Evolutionary conservation across 2,113 vertebrate species (phyloP).

Genomic region (Pterocles orientalis): DNA sequence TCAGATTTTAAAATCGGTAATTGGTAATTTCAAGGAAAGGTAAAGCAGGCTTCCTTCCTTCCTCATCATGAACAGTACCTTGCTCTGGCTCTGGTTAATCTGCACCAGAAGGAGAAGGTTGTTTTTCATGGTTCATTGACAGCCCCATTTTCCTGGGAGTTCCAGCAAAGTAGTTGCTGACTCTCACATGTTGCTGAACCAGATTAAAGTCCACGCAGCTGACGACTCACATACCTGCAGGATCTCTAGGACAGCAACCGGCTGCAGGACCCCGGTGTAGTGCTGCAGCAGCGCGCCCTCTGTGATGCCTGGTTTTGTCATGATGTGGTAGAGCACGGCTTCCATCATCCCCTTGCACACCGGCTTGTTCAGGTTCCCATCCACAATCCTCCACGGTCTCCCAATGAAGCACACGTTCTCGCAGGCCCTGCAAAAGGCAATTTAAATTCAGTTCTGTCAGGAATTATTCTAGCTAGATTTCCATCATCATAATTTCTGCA

Average conservation of each 20-base stretch:
- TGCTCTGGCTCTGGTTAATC: background rate
- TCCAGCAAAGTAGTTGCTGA: background rate
- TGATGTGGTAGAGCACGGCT: slow-evolving; percentile 87
- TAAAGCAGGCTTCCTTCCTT: background rate
- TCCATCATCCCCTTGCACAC: slow-evolving; percentile 98
- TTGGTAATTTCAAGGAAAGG: background rate
- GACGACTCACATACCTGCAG: slow-evolving; percentile 79
- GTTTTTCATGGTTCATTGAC: background rate
- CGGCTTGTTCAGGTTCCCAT: slow-evolving; percentile 85
- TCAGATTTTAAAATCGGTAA: background rate
- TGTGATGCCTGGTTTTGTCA: slow-evolving; percentile 85
- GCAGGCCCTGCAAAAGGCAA: slow-evolving; percentile 29
- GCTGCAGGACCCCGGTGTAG: slow-evolving; percentile 88
- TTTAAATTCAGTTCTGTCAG: background rate
- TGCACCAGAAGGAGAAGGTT: background rate
- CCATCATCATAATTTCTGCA: background rate
- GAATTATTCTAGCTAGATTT: background rate
- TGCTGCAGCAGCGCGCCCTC: slow-evolving; percentile 82
- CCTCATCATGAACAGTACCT: accelerated
- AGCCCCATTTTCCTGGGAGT: background rate
- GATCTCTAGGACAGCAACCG: slow-evolving; percentile 84
- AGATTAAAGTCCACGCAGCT: background rate
- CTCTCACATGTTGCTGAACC: background rate
- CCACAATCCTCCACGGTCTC: slow-evolving; percentile 92
- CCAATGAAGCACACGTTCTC: slow-evolving; percentile 81